Evolutionary conservation across 2,797 vertebrate species (phyloP).

Genomic region (Philypnodon macrostomus): DNA sequence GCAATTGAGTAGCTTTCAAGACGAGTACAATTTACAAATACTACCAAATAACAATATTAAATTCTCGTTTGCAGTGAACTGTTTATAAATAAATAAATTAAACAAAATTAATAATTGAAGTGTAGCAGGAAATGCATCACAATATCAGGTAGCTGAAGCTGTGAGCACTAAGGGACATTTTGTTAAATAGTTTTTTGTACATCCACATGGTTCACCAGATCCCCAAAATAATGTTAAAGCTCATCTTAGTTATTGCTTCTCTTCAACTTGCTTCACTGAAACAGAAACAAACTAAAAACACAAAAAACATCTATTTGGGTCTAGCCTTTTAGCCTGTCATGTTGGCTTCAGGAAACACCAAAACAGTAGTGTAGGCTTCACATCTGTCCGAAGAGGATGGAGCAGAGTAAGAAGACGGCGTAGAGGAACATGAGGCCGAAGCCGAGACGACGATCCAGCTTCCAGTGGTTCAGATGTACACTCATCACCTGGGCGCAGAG

Average conservation of each 20-base stretch:
- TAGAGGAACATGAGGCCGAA: conserved; percentile 77
- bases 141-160: neutral
- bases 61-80: neutral
- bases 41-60: neutral
- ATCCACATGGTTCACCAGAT: neutral
- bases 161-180: neutral
- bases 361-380: conserved; percentile 44
- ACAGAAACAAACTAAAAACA: neutral
- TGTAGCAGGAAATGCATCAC: no score
- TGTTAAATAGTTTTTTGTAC: neutral
- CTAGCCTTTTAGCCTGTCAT: conserved; percentile 6
- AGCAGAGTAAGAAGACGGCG: conserved; percentile 79
- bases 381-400: conserved; percentile 80
- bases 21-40: no score
- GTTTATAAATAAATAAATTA: conserved; percentile 1
- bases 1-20: neutral
- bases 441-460: conserved; percentile 77
- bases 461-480: conserved; percentile 81
- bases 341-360: conserved; percentile 48
- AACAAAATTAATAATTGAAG: neutral
- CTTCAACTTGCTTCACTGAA: neutral
- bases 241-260: conserved; percentile 12
- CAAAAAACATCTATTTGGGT: conserved; percentile 13
- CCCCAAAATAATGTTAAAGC: neutral
- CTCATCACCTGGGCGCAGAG: conserved; percentile 69